Evolutionary conservation across 1,140 invertebrate species (phyloP), one percentile per base, ranked within the genome.

Genomic region (Zaprionus vittiger): DNA sequence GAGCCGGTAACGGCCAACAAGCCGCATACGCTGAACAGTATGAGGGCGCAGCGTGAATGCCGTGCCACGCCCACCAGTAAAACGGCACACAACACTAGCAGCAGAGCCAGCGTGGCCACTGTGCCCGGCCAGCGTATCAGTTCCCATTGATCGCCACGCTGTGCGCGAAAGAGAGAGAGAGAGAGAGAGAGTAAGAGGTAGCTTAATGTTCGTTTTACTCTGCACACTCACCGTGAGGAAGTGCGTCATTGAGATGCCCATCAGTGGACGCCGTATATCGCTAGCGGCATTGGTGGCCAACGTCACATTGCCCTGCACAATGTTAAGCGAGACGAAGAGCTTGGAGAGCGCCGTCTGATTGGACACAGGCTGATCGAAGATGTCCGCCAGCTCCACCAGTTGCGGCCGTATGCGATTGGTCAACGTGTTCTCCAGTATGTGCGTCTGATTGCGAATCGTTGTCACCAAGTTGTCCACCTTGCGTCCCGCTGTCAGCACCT

Each of bases 1-100:
- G 97, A 98, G 72, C 97, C 95, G 77, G 98, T 98, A n/a, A 98
- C 96, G 49, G 97, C 97, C 72, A 98, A 95, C 61, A 98, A 93
- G 31, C 97, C 97, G 83, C 97, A 97, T 37, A 98, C 97, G 83
- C 96, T 96, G 62, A 89, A 93, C 69, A 92, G 56, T 54, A 91
- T 91, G 0, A 92, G 78, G 38, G 83, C 87, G 78, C 86, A 97
- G 80, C 97, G 94, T 3, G 96, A 97, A 92, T 97, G 96, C 77
- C 96, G 94, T 59, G 96, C 96, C 69, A 97, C 96, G 77, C 97
- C 97, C 87, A 97, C 96, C 65, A 97, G 93, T 71, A 98, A 94
- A 54, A 97, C 95, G 68, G 97, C 95, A 92, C 96, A 97, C 31
- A 97, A 94, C 26, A 97, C 95, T 64, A 97, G 95, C 54, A 97